These are phyloP conservation scores for Sus cebifrons DNA, from an alignment of 2,797 vertebrate genomes.

Conservation along the genomic window DNA sequence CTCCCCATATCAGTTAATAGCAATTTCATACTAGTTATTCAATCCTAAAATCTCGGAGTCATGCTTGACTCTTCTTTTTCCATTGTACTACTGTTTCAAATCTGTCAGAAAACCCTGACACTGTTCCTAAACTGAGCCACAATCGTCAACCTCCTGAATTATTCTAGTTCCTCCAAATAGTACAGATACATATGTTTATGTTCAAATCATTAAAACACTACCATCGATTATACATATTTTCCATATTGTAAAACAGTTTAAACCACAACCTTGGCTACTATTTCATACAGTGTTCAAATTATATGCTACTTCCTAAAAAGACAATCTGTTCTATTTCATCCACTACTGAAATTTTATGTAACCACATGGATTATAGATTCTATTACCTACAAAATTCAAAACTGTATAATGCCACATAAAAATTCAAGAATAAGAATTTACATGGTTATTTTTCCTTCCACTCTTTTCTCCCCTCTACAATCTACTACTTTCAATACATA, in stretches of 20 bases:
- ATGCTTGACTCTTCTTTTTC: neutral
- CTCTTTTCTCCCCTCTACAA: neutral
- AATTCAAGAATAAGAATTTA: slow-evolving; percentile 30
- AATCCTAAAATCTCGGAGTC: neutral
- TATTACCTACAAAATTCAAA: neutral
- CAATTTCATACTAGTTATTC: neutral
- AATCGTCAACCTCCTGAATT: neutral
- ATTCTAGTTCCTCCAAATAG: neutral
- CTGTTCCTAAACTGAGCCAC: neutral
- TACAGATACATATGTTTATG: neutral
- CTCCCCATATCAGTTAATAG: neutral
- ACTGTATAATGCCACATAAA: neutral
- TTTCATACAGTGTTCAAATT: slow-evolving; percentile 1
- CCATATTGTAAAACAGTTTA: neutral
- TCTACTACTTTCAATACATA: slow-evolving; percentile 1
- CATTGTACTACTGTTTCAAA: neutral
- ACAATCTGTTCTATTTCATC: neutral
- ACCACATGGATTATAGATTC: neutral
- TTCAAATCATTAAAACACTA: neutral
- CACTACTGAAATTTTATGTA: neutral
- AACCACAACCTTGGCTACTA: neutral
- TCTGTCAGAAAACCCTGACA: neutral
- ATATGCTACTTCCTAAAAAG: neutral
- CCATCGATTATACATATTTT: neutral
- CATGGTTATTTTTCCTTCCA: neutral